A percentile compares a stretch with the other conserved stretches of the same genome.
These are phyloP conservation scores for Stomatorhinus ivindoensis DNA, from an alignment of 2,113 vertebrate species.

Conservation along the genomic window DNA sequence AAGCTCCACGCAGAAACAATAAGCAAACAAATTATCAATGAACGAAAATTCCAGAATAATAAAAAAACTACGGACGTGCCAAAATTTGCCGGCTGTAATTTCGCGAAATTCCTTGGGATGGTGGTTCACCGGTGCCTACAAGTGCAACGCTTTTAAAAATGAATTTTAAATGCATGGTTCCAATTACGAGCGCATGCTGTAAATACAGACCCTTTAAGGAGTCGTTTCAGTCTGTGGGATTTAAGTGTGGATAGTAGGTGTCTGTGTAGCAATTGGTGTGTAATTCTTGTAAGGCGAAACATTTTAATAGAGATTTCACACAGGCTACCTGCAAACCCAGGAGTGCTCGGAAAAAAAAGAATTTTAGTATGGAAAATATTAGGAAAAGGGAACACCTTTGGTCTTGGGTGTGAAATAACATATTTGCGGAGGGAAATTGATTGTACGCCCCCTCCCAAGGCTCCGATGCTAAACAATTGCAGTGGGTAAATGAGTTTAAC, in stretches of 20 bases:
- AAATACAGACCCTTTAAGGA: not conserved
- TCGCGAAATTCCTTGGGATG: not conserved
- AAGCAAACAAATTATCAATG: not conserved
- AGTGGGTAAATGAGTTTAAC: conserved; percentile 13
- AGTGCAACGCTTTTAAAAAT: not conserved
- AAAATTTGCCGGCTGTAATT: not conserved
- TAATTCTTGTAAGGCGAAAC: not conserved
- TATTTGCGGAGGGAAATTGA: not conserved
- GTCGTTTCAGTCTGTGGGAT: not conserved
- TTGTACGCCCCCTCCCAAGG: not conserved
- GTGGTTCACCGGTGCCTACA: not conserved
- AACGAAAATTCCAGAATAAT: not conserved
- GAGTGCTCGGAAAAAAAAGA: not conserved
- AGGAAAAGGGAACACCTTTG: not conserved
- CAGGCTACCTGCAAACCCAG: not conserved
- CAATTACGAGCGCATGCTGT: not conserved
- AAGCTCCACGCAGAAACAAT: not conserved
- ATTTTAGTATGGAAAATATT: not conserved
- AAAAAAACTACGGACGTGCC: not conserved
- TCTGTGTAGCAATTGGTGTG: not conserved
- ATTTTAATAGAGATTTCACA: not conserved
- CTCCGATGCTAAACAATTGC: not conserved
- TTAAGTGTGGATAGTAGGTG: not conserved
- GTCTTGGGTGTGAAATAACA: not conserved
- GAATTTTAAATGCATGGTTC: not conserved